A percentile compares a stretch with the other conserved stretches of the same genome.
Conservation (phyloP, 2,797 vertebrate species). For the Esox lucius region DNA sequence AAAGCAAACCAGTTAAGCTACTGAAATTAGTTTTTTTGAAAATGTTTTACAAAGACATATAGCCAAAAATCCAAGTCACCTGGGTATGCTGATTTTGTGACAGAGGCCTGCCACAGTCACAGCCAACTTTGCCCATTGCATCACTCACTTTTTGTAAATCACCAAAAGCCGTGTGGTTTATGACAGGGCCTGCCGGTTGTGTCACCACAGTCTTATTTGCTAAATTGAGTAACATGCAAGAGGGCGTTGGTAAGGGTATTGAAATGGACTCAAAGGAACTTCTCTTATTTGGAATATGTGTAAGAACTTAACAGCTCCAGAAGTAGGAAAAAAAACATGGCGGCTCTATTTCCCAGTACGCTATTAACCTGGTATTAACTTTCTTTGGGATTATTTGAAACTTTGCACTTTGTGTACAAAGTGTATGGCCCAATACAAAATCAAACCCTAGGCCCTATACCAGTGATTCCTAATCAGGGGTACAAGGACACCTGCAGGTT, state of each 20-base stretch:
- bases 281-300: neutral
- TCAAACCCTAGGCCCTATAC: too few species aligned
- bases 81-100: conserved; percentile 34
- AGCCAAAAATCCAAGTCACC: neutral
- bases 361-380: neutral
- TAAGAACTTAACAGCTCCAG: too few species aligned
- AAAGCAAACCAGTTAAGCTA: neutral
- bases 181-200: conserved; percentile 19
- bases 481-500: too few species aligned
- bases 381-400: neutral
- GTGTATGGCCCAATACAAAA: neutral
- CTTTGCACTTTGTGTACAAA: neutral
- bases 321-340: too few species aligned
- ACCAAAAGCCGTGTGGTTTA: conserved; percentile 57
- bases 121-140: conserved; percentile 62
- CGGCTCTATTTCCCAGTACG: neutral
- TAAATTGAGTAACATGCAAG: neutral
- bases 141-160: conserved; percentile 56
- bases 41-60: neutral
- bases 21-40: neutral
- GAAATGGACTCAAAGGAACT: neutral
- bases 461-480: too few species aligned
- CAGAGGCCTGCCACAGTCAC: conserved; percentile 32
- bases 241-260: neutral
- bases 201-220: conserved; percentile 10